phyloP scores from a whole-genome alignment of 2,797 vertebrate genomes.

The Varecia variegata region DNA sequence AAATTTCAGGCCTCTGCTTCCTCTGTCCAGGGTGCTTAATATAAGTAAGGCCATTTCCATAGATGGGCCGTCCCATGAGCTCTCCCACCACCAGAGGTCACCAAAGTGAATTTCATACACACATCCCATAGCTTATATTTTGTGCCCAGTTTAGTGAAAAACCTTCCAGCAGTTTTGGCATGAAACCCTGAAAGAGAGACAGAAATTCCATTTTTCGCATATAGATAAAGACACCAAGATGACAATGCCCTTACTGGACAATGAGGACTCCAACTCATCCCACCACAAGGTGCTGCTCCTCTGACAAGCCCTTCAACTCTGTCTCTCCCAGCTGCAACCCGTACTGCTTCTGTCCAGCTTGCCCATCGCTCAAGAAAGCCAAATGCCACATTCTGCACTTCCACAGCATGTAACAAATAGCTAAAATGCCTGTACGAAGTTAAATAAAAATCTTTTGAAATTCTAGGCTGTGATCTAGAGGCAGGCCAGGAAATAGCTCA shows the following conservation, averaged over 20 bases:
- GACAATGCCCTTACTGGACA: not conserved
- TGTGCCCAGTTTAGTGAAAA: not conserved
- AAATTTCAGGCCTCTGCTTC: not conserved
- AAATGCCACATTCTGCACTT: not conserved
- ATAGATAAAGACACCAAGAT: not conserved
- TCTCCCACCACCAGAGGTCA: conserved; percentile 11
- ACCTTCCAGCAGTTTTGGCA: not conserved
- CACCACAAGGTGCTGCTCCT: no score
- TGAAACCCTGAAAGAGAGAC: not conserved
- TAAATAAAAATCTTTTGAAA: conserved; percentile 6
- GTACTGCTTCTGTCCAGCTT: not conserved
- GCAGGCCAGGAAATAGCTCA: not conserved
- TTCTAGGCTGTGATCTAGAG: not conserved
- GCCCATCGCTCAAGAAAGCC: not conserved
- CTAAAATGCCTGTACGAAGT: not conserved
- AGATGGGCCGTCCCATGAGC: not conserved
- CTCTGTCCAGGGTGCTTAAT: conserved; percentile 66
- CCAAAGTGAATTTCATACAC: not conserved
- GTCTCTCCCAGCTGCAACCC: not conserved
- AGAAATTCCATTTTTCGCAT: not conserved
- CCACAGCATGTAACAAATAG: not conserved
- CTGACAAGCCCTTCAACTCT: no score
- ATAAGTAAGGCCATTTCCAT: not conserved
- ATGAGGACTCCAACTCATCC: not conserved
- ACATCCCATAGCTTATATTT: not conserved